phyloP scores from a whole-genome alignment of 2,888 invertebrate genomes.

The Trissoscelio sp. region DNA sequence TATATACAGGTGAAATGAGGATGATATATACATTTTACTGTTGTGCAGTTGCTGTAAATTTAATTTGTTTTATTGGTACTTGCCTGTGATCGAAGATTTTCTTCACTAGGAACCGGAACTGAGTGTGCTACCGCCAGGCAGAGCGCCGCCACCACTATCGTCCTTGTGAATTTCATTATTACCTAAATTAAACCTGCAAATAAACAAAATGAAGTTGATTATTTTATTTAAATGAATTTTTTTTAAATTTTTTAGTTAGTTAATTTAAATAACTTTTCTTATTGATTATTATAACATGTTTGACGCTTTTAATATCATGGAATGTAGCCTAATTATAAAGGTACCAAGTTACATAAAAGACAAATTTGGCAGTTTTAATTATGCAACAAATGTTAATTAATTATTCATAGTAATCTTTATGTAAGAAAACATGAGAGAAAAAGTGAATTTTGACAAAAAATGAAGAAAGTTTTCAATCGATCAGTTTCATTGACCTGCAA shows the following conservation, averaged over 20 bases:
- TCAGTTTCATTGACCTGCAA: slow-evolving; percentile 10
- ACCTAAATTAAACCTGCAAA: slow-evolving; percentile 49
- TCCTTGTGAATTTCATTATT: slow-evolving; percentile 78
- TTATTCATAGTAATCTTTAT: slow-evolving; percentile 9
- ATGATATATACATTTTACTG: neutral
- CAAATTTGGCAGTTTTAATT: slow-evolving; percentile 1
- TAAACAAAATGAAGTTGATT: neutral
- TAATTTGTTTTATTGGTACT: slow-evolving; percentile 56
- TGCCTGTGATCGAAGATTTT: slow-evolving; percentile 79
- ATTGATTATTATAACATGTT: too few species aligned
- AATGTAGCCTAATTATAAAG: neutral
- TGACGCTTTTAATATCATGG: too few species aligned
- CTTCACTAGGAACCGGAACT: slow-evolving; percentile 77
- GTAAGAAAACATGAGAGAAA: slow-evolving; percentile 5
- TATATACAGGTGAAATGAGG: slow-evolving; percentile 29
- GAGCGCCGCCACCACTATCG: slow-evolving; percentile 74
- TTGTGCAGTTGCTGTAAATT: neutral
- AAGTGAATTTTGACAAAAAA: slow-evolving; percentile 30
- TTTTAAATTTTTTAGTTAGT: too few species aligned
- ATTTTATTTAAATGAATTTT: too few species aligned
- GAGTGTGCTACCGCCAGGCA: slow-evolving; percentile 78
- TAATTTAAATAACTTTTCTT: too few species aligned
- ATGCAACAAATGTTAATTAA: slow-evolving; percentile 13
- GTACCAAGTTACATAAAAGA: neutral
- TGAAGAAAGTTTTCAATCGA: slow-evolving; percentile 39